Evolutionary conservation across 1,140 invertebrate species (phyloP).

Genomic region (Rhagoletis pomonella): DNA sequence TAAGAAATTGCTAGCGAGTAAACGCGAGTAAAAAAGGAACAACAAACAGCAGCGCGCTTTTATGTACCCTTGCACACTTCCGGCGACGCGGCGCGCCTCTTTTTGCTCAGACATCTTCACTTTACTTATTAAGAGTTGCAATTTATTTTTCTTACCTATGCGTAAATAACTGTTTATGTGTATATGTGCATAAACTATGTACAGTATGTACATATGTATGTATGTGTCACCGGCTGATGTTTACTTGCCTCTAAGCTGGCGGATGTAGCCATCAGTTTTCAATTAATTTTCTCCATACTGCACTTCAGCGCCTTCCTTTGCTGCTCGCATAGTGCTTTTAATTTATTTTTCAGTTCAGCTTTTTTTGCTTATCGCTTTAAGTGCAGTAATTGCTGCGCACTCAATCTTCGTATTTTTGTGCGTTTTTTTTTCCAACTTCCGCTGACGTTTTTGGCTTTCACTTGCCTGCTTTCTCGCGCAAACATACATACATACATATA

Average conservation of each 20-base stretch:
- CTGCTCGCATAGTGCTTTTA: neutral
- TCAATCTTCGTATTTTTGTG: neutral
- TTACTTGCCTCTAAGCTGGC: neutral
- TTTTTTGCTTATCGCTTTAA: neutral
- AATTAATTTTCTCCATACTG: slow-evolving; percentile 3
- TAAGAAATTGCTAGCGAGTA: neutral
- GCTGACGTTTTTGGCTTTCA: neutral
- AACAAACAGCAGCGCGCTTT: neutral
- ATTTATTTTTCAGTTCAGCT: neutral
- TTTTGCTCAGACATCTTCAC: neutral
- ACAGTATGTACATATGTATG: too few relatives aligned
- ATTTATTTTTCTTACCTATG: slow-evolving; percentile 1
- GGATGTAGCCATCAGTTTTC: slow-evolving; percentile 10
- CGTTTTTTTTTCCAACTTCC: neutral
- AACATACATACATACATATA: neutral
- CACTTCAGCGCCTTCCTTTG: neutral
- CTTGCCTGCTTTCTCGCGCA: neutral
- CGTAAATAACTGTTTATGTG: neutral
- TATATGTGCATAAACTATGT: too few relatives aligned
- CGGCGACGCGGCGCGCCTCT: neutral
- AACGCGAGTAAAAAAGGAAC: neutral
- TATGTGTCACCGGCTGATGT: neutral
- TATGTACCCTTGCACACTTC: neutral
- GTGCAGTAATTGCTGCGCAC: slow-evolving; percentile 8
- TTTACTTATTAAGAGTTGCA: slow-evolving; percentile 20